phyloP scores from a whole-genome alignment of 2,888 invertebrate species.

The Poecilobothrus nobilitatus region DNA sequence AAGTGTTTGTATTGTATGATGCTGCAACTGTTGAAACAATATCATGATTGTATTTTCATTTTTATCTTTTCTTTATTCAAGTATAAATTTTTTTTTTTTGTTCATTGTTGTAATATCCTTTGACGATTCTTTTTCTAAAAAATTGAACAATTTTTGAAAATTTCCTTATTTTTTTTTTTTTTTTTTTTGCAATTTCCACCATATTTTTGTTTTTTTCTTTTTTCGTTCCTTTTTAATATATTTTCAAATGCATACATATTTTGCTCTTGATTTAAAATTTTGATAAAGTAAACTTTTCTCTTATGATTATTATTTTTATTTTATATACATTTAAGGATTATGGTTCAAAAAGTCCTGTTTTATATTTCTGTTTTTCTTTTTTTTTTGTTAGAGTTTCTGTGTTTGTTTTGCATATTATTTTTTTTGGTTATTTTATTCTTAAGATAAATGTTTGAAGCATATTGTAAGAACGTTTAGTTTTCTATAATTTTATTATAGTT shows the following conservation, averaged over 20 bases:
- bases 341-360: background rate
- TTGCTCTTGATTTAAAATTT: background rate
- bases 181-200: background rate
- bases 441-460: background rate
- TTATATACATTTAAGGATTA: background rate
- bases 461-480: background rate
- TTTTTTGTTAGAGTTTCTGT: background rate
- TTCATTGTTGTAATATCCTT: background rate
- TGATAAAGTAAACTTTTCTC: background rate
- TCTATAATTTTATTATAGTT: background rate
- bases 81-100: background rate
- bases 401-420: too few relatives aligned
- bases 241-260: background rate
- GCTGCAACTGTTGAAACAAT: conserved; percentile 2
- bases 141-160: background rate
- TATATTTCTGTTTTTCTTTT: background rate
- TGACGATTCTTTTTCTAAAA: background rate
- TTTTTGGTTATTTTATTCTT: too few relatives aligned
- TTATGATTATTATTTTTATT: background rate
- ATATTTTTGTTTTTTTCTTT: background rate
- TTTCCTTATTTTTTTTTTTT: background rate
- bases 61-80: background rate
- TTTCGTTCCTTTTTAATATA: background rate
- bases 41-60: background rate
- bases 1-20: too few relatives aligned